These are phyloP conservation scores for Eretmochelys imbricata DNA, from an alignment of 2,113 vertebrate genomes.

Conservation along the genomic window DNA sequence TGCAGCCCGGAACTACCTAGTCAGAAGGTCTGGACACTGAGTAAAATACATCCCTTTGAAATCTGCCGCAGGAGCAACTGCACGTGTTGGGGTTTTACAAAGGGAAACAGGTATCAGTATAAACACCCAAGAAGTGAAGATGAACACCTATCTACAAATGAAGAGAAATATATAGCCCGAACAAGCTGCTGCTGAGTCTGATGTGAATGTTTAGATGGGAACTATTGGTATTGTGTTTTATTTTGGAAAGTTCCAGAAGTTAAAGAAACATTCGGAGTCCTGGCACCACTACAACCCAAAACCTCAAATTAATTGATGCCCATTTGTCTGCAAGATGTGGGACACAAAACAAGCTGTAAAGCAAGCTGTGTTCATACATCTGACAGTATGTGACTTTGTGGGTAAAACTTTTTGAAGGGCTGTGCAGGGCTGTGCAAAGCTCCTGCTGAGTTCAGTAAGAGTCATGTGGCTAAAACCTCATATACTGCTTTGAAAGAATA, in stretches of 20 bases:
- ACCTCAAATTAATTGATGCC: not conserved
- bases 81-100: not conserved
- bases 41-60: not conserved
- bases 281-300: not conserved
- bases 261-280: not conserved
- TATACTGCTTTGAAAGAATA: not conserved
- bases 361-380: not conserved
- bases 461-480: not conserved
- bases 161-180: not conserved
- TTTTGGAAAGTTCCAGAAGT: not conserved
- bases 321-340: not conserved
- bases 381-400: not conserved
- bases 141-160: not conserved
- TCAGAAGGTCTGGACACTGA: not conserved
- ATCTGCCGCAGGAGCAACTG: not conserved
- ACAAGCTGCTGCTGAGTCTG: not conserved
- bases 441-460: not conserved
- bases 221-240: not conserved
- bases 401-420: not conserved
- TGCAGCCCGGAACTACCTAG: not conserved
- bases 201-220: not conserved
- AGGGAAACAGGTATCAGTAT: not conserved
- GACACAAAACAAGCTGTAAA: slow-evolving; percentile 10
- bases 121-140: not conserved
- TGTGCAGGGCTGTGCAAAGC: not conserved